These are phyloP conservation scores for Indri indri DNA, from an alignment of 2,113 vertebrate species.

Conservation along the genomic window DNA sequence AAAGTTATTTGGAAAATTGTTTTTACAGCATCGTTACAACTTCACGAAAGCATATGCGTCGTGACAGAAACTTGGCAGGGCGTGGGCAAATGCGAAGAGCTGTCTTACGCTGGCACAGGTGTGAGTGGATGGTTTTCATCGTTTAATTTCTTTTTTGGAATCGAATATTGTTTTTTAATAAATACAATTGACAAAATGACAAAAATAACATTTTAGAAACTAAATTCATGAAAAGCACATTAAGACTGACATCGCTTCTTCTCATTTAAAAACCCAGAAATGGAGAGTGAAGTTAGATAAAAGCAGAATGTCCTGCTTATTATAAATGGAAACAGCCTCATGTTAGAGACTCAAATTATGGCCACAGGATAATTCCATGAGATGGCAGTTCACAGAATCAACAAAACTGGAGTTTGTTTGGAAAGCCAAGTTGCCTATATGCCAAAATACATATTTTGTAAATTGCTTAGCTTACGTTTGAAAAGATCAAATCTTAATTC, in stretches of 20 bases:
- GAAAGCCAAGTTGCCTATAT: conserved; percentile 81
- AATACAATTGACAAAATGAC: conserved; percentile 43
- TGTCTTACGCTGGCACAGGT: background rate
- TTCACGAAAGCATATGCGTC: background rate
- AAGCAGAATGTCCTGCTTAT: conserved; percentile 55
- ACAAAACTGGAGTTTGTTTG: conserved; percentile 81
- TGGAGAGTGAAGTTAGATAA: background rate
- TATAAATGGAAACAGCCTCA: conserved; percentile 72
- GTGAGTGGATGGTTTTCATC: conserved; percentile 2
- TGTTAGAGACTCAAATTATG: conserved; percentile 80
- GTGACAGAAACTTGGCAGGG: background rate
- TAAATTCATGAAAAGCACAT: conserved; percentile 43
- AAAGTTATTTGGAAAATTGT: background rate
- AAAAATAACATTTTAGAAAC: conserved; percentile 52
- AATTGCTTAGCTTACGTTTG: conserved; percentile 88
- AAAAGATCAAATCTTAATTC: conserved; percentile 85
- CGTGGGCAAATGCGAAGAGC: background rate
- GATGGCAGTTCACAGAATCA: conserved; percentile 78
- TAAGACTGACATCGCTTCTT: conserved; percentile 39
- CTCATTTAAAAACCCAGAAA: background rate
- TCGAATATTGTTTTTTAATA: conserved; percentile 57
- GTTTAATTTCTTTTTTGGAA: conserved; percentile 35
- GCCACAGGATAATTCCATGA: conserved; percentile 75
- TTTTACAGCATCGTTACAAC: background rate
- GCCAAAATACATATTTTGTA: conserved; percentile 87